phyloP scores from a whole-genome alignment of 1,140 invertebrate genomes.

The Drosophila suzukii region DNA sequence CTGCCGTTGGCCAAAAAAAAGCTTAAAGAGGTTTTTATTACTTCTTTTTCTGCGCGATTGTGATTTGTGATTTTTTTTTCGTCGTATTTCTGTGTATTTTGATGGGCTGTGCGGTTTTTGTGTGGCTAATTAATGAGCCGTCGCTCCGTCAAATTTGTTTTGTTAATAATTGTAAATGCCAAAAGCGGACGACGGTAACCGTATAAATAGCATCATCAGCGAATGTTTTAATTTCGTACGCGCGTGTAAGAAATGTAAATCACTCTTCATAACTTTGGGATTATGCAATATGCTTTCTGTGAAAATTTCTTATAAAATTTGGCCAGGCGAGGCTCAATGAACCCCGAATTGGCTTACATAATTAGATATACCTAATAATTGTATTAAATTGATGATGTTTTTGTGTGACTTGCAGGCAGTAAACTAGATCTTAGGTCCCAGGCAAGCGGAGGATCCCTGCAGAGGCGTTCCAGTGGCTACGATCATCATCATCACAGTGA shows the following conservation, averaged over 20 bases:
- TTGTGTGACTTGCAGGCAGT: constrained; percentile 12
- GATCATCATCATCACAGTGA: constrained; percentile 81
- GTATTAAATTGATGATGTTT: neutral
- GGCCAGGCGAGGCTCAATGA: constrained; percentile 22
- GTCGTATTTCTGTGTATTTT: neutral
- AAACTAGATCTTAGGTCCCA: constrained; percentile 39
- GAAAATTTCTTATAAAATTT: constrained; percentile 9
- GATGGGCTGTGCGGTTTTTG: constrained; percentile 15
- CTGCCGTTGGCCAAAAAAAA: constrained; percentile 2
- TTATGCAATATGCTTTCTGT: constrained; percentile 29
- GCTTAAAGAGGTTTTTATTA: constrained; percentile 9
- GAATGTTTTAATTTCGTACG: constrained; percentile 40
- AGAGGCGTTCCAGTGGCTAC: constrained; percentile 34
- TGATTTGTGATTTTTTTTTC: constrained; percentile 17
- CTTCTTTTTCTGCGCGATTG: constrained; percentile 30
- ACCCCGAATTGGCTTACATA: constrained; percentile 17
- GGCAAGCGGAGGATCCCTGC: constrained; percentile 15
- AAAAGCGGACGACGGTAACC: constrained; percentile 25
- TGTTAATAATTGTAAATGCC: constrained; percentile 64
- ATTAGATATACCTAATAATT: neutral
- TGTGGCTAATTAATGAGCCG: constrained; percentile 60
- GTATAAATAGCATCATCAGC: constrained; percentile 28
- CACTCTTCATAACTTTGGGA: constrained; percentile 23
- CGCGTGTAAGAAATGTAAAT: constrained; percentile 45
- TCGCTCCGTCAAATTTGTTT: constrained; percentile 47